Conservation (phyloP, 2,888 invertebrate species). For the Tenthredo scrophulariae region DNA sequence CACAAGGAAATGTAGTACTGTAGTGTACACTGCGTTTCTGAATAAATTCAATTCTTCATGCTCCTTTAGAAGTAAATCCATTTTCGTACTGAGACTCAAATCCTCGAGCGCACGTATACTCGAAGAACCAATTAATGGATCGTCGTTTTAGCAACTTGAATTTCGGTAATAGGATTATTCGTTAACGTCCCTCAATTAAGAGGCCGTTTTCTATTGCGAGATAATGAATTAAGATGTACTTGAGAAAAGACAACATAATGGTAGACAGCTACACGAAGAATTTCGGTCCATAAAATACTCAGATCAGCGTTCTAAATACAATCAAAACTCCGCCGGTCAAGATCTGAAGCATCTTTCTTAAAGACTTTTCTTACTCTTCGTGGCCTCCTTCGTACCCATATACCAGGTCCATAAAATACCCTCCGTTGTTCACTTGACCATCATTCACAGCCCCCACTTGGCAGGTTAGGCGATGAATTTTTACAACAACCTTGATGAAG, state of each 20-base stretch:
- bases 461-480: conserved; percentile 7
- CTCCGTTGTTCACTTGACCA: conserved; percentile 1
- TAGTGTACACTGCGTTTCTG: background rate
- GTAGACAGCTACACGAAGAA: background rate
- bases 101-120: background rate
- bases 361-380: background rate
- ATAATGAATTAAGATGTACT: conserved; percentile 1
- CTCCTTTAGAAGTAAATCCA: conserved; percentile 20
- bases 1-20: no score
- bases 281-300: background rate
- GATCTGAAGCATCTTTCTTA: background rate
- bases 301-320: background rate
- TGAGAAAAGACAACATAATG: background rate
- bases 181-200: background rate
- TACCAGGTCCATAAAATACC: background rate
- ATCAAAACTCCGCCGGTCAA: conserved; percentile 3
- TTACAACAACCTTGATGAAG: background rate
- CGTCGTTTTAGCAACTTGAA: background rate
- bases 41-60: background rate
- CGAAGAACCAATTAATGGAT: conserved; percentile 26
- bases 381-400: background rate
- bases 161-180: conserved; percentile 3
- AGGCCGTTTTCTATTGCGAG: background rate
- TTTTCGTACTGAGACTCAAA: background rate
- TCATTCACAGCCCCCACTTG: background rate